Base-by-base conservation (phyloP, 2,113 vertebrate species). In the Hymenochirus boettgeri region DNA sequence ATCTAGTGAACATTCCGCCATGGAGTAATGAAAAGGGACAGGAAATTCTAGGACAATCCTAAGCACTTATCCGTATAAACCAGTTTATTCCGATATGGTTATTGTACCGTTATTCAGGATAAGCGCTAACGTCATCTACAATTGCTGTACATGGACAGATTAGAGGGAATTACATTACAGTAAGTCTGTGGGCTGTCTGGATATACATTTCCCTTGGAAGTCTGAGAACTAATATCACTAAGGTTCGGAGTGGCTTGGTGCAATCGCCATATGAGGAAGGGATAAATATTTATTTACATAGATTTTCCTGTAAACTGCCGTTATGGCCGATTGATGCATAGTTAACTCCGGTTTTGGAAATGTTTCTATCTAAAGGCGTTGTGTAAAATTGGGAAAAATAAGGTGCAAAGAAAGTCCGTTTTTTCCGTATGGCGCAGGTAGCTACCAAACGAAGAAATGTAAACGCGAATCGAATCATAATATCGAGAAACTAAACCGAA, bases 401-500 rank as follows among this genome's bases (percentile, higher is more conserved):
- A 69, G 65, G 65, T 69, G 65, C 65, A 60, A 52, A 69, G 13
- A 62, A 53, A 59, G 47, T 48, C n/a, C 45, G 35, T 35, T 53
- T n/a, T n/a, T 53, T 39, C 35, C 10, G 52, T 60, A 58, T 69
- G 65, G 65, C 9, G 25, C 47, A 11, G 11, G 25, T 53, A 25
- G 56, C 56, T 60, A 69, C 65, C 65, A 69, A 69, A 69, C 29
- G n/a, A 60, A 69, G 57, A 60, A 51, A 69, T 69, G 65, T 69
- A 69, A 69, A 69, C 65, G 55, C 53, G 56, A 69, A 53, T 67
- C 37, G 4, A 19, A 59, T 69, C 26, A 53, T 69, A 35, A 53
- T 52, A 51, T 69, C 15, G 53, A 53, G 22, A n/a, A 69, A 69
- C 57, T 52, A 59, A 69, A 60, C 53, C 56, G 60, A 46, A 58